These are phyloP conservation scores for Pelobates cultripes DNA, from an alignment of 2,797 vertebrate genomes.

Conservation along the genomic window DNA sequence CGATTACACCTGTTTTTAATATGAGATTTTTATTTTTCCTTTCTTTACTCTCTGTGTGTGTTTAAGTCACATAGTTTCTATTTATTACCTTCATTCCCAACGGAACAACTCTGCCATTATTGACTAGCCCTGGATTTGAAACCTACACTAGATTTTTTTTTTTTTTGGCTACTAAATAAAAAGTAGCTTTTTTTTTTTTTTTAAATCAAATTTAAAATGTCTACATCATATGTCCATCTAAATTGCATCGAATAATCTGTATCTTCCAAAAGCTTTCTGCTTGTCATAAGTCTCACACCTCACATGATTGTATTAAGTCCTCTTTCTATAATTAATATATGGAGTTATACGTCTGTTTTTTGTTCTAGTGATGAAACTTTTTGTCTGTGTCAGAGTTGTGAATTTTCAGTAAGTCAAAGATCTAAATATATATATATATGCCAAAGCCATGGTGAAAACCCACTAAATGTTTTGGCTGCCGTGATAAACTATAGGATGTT, in stretches of 20 bases:
- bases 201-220: background rate
- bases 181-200: background rate
- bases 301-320: no score
- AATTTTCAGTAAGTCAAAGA: conserved; percentile 1
- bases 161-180: background rate
- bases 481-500: background rate
- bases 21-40: background rate
- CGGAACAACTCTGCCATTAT: no score
- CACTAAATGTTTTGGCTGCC: background rate
- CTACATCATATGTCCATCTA: background rate
- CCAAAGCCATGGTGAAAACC: background rate
- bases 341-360: background rate
- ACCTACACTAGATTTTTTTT: no score
- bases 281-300: background rate
- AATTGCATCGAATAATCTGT: background rate
- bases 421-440: background rate
- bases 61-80: background rate
- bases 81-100: background rate
- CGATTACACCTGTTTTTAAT: background rate
- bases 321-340: background rate
- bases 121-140: no score
- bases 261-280: background rate
- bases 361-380: conserved; percentile 16
- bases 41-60: background rate
- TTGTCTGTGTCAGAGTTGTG: conserved; percentile 19